Percentiles rank a stretch among this genome's conserved stretches.
Evolutionary conservation across 1,140 invertebrate genomes (phyloP).

Genomic region (Zaprionus gabonicus): DNA sequence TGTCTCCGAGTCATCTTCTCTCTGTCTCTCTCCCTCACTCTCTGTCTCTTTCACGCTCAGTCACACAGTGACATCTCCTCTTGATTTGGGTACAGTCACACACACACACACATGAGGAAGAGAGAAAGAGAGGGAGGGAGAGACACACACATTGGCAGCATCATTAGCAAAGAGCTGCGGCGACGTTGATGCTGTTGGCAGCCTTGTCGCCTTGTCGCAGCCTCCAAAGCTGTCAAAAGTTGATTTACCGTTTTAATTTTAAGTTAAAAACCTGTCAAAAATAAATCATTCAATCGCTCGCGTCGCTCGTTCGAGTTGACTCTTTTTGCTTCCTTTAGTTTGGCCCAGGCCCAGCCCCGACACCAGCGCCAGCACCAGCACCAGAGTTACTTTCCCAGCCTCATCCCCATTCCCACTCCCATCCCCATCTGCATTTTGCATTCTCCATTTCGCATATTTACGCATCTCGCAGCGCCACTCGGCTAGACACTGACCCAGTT

Average conservation of each 20-base stretch:
- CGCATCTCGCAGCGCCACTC: constrained; percentile 42
- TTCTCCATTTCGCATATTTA: constrained; percentile 44
- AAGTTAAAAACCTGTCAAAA: constrained; percentile 84
- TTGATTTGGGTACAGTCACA: constrained; percentile 76
- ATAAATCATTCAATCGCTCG: constrained; percentile 84
- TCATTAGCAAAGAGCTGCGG: constrained; percentile 76
- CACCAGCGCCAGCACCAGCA: not conserved
- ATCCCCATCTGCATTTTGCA: not conserved
- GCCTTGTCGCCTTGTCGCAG: constrained; percentile 73
- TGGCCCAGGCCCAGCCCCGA: constrained; percentile 4
- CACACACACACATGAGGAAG: constrained; percentile 34
- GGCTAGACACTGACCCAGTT: constrained; percentile 43
- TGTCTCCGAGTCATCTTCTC: constrained; percentile 25
- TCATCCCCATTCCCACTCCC: not conserved
- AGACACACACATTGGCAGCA: constrained; percentile 53
- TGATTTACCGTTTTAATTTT: constrained; percentile 84
- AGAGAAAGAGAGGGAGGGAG: not conserved
- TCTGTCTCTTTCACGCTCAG: not conserved
- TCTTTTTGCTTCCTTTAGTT: constrained; percentile 7
- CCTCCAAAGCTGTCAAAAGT: constrained; percentile 80
- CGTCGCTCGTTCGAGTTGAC: constrained; percentile 36
- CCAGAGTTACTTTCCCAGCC: not conserved
- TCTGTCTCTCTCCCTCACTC: not conserved
- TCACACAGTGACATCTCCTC: constrained; percentile 33
- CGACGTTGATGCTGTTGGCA: constrained; percentile 64